Evolutionary conservation across 2,113 vertebrate genomes (phyloP), one percentile per base, ranked within the genome.

Genomic region (Thunnus maccoyii): DNA sequence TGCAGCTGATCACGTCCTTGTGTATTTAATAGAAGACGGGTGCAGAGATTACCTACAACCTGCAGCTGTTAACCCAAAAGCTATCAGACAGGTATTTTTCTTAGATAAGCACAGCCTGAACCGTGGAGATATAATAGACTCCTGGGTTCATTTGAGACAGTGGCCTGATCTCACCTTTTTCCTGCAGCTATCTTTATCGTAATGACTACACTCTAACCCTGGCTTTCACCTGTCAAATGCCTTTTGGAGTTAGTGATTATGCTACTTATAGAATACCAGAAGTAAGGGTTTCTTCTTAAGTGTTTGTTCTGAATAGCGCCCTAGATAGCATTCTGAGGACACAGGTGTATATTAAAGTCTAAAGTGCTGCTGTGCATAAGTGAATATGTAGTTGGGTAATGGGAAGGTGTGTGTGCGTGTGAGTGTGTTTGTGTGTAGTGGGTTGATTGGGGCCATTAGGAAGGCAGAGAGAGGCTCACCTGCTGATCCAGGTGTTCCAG

Each of bases 401-500:
- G 66, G 64, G 61, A 68, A 65, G 56, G 67, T 79, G 79, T 75
- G 71, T 76, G 1, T 41, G 58, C 58, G 54, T 46, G 36, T 47
- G 52, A 78, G 44, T 74, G 77, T 74, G 61, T 22, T 22, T 74
- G 77, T 54, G 76, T 58, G 71, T 80, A 85, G 88, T 80, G 78
- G 72, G 66, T 82, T 93, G 87, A 94, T 90, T 84, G 88, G 72
- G 82, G 82, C 88, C 86, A 92, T 93, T 92, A 90, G 84, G 60
- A 32, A 74, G 82, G 68, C 70, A 79, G 84, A 84, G 87, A 60
- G 72, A 61, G 57, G 77, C 83, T 91, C 91, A 93, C 87, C 91
- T 94, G 91, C 90, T 89, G 83, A 83, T 94, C 95, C 94, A 95
- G 94, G 95, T 95, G 95, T 91, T 90, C 65, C 57, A 41, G 60